These are phyloP conservation scores for Babyrousa celebensis DNA, from an alignment of 2,797 vertebrate species.

Conservation along the genomic window DNA sequence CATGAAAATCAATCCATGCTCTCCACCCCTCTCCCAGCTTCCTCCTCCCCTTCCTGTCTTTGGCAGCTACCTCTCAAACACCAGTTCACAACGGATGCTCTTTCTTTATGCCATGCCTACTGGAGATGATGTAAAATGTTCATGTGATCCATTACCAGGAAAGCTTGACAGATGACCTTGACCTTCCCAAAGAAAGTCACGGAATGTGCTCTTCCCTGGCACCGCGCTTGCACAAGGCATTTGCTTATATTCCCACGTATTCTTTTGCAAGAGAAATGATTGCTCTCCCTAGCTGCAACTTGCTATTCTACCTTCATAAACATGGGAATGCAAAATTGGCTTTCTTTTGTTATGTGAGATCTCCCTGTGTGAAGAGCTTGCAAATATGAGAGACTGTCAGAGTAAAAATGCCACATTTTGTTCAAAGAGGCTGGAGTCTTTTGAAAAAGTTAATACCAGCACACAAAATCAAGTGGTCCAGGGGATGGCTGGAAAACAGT, in stretches of 20 bases:
- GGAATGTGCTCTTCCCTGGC: too few species aligned
- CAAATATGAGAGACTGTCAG: not conserved
- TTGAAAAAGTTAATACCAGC: slow-evolving; percentile 76
- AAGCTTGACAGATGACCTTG: too few species aligned
- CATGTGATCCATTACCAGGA: too few species aligned
- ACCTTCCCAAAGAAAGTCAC: too few species aligned
- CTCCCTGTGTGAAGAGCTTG: slow-evolving; percentile 53
- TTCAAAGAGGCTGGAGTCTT: slow-evolving; percentile 78
- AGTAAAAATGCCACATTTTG: slow-evolving; percentile 57
- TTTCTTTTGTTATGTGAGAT: slow-evolving; percentile 46
- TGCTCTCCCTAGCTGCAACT: not conserved
- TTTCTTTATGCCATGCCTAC: too few species aligned
- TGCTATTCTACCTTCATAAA: not conserved
- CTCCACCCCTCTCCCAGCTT: too few species aligned
- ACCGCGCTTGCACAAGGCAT: not conserved
- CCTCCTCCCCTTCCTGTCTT: too few species aligned
- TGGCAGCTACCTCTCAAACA: too few species aligned
- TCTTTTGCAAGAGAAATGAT: not conserved
- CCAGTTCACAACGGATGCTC: too few species aligned
- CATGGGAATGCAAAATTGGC: not conserved
- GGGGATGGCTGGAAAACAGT: slow-evolving; percentile 18
- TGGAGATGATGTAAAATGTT: too few species aligned
- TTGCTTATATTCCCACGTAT: not conserved
- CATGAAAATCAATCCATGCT: too few species aligned
- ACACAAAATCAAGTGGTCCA: slow-evolving; percentile 52